Evolutionary conservation across 2,888 invertebrate species (phyloP).

Genomic region (Brachynemurus nebulosus): DNA sequence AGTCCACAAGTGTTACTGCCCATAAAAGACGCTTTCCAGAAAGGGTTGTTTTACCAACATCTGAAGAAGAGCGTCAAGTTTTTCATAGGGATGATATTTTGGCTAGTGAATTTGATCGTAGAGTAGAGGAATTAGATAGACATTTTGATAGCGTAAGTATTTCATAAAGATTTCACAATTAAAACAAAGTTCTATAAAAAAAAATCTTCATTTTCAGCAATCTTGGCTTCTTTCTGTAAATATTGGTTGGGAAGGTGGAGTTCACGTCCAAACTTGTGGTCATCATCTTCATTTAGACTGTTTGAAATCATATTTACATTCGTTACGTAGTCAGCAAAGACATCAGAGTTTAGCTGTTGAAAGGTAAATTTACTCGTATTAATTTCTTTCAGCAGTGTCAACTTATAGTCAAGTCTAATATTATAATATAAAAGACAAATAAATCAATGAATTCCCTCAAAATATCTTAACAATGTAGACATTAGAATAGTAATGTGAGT

Average conservation of each 20-base stretch:
- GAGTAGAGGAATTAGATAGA: constrained; percentile 58
- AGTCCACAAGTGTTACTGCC: constrained; percentile 78
- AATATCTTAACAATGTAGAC: no score
- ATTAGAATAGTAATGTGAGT: no score
- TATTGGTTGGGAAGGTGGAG: constrained; percentile 81
- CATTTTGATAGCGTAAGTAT: constrained; percentile 57
- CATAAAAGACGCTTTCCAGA: constrained; percentile 45
- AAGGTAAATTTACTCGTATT: constrained; percentile 35
- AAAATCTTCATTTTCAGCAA: constrained; percentile 33
- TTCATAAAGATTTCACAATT: background rate
- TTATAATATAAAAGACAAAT: no score
- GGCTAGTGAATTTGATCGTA: constrained; percentile 60
- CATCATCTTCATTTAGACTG: constrained; percentile 95
- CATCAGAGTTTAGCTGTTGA: constrained; percentile 58
- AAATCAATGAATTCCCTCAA: no score
- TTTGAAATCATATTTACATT: constrained; percentile 77
- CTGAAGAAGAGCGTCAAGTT: constrained; percentile 45
- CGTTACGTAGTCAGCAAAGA: constrained; percentile 64
- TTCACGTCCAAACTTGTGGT: constrained; percentile 90
- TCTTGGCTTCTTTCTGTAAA: constrained; percentile 70
- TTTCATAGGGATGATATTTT: constrained; percentile 45
- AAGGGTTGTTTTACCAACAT: constrained; percentile 44
- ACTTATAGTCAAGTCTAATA: background rate
- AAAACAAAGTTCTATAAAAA: constrained; percentile 2
- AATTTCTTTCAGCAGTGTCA: background rate